Evolutionary conservation across 2,113 vertebrate species (phyloP).

Genomic region (Thamnaconus septentrionalis): DNA sequence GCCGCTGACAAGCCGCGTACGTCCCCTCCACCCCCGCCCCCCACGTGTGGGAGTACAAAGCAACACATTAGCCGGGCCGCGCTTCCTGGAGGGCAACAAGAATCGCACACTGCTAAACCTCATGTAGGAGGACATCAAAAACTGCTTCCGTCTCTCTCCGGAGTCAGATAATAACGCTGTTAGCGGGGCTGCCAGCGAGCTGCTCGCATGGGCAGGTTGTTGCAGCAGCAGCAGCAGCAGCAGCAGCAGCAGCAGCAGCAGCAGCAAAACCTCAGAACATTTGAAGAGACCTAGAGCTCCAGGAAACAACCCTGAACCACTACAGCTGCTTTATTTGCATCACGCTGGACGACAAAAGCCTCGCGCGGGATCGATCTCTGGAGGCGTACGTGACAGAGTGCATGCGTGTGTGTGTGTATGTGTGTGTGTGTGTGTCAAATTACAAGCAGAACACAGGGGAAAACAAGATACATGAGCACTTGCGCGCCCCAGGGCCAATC

Average conservation of each 20-base stretch:
- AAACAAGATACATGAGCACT: background rate
- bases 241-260: conserved; percentile 3
- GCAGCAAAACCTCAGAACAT: conserved; percentile 11
- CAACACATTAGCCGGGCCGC: conserved; percentile 67
- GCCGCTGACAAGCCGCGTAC: conserved; percentile 12
- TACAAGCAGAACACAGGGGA: background rate
- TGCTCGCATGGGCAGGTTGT: conserved; percentile 30
- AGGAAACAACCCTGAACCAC: conserved; percentile 30
- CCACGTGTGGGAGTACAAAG: conserved; percentile 69
- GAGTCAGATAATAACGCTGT: conserved; percentile 65
- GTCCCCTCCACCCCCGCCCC: conserved; percentile 36
- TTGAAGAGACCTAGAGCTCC: conserved; percentile 17
- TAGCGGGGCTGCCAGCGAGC: conserved; percentile 47
- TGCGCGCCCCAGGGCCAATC: too few relatives aligned
- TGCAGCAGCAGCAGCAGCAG: conserved; percentile 17
- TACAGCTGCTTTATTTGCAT: background rate
- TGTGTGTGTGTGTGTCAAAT: background rate
- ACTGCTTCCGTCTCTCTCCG: conserved; percentile 46
- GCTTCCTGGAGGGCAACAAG: conserved; percentile 64
- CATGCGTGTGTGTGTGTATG: background rate
- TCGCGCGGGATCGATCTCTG: conserved; percentile 4
- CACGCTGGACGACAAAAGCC: background rate
- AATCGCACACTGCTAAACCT: conserved; percentile 63
- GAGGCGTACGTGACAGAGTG: background rate
- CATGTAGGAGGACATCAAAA: conserved; percentile 70